These are phyloP conservation scores for Pseudonaja textilis DNA, from an alignment of 2,113 vertebrate species.

Conservation along the genomic window DNA sequence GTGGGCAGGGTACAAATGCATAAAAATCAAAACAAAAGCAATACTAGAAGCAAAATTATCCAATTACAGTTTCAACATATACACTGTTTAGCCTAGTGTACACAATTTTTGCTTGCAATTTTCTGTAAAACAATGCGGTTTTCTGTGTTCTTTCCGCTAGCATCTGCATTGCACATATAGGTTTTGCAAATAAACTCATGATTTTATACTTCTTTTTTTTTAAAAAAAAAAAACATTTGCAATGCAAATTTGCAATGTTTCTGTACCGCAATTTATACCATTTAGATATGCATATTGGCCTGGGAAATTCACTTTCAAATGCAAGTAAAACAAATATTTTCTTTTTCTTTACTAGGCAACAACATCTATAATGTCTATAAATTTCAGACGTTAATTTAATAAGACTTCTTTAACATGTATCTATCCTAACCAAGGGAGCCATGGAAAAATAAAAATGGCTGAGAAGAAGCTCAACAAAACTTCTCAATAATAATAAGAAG, in stretches of 20 bases:
- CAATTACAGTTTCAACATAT: neutral
- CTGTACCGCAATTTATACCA: neutral
- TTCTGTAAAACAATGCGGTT: neutral
- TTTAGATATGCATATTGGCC: neutral
- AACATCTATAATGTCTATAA: neutral
- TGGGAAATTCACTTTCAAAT: neutral
- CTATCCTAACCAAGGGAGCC: neutral
- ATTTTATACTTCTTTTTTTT: neutral
- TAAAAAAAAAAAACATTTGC: no score
- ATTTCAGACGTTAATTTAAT: neutral
- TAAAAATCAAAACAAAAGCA: neutral
- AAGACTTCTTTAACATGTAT: no score
- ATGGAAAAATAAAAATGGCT: neutral
- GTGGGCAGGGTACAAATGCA: neutral
- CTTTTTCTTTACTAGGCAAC: neutral
- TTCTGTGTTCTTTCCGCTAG: neutral
- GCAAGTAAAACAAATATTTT: neutral
- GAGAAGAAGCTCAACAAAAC: neutral
- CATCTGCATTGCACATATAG: neutral
- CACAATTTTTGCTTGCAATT: neutral
- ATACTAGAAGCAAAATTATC: neutral
- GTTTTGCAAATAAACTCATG: neutral
- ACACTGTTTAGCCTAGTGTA: neutral
- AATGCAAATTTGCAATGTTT: neutral
- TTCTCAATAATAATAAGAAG: no score